Percentiles rank a stretch among this genome's conserved stretches.
These are phyloP conservation scores for Oncorhynchus gorbuscha DNA, from an alignment of 2,113 vertebrate genomes.

Conservation along the genomic window DNA sequence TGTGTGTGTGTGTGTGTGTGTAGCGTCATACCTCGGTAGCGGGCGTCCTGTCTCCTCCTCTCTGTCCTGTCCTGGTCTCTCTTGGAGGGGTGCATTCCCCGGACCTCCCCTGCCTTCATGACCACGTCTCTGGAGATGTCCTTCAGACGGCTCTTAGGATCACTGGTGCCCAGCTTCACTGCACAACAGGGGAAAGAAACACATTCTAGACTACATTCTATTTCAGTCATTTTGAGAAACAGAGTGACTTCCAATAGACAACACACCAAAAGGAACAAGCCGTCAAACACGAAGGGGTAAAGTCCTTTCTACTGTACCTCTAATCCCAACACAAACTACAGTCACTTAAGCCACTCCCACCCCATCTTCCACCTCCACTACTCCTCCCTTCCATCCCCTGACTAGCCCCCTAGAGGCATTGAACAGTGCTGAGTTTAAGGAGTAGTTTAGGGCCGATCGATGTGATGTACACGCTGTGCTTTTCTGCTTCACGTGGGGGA, in stretches of 20 bases:
- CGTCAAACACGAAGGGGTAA: too few species aligned
- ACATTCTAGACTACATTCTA: neutral
- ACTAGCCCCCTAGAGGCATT: slow-evolving; percentile 8
- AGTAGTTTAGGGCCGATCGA: slow-evolving; percentile 5
- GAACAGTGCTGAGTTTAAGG: slow-evolving; percentile 30
- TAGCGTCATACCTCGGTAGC: slow-evolving; percentile 71
- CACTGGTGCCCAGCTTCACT: slow-evolving; percentile 77
- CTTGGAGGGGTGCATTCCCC: slow-evolving; percentile 72
- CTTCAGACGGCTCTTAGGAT: slow-evolving; percentile 79
- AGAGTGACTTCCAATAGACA: too few species aligned
- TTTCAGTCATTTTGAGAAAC: neutral
- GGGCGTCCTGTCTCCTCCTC: slow-evolving; percentile 64
- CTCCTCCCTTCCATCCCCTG: slow-evolving; percentile 5
- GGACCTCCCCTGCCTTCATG: slow-evolving; percentile 80
- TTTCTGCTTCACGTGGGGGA: slow-evolving; percentile 31
- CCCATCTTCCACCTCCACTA: neutral
- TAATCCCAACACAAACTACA: neutral
- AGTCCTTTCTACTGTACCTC: neutral
- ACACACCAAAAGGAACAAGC: too few species aligned
- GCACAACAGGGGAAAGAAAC: slow-evolving; percentile 12
- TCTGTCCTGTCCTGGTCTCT: slow-evolving; percentile 78
- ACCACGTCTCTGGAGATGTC: slow-evolving; percentile 88
- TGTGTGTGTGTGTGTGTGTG: too few species aligned
- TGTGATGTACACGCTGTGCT: slow-evolving; percentile 16
- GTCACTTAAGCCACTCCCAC: neutral